These are phyloP conservation scores for Harpalus rubripes DNA, from an alignment of 2,888 invertebrate genomes.

Conservation along the genomic window DNA sequence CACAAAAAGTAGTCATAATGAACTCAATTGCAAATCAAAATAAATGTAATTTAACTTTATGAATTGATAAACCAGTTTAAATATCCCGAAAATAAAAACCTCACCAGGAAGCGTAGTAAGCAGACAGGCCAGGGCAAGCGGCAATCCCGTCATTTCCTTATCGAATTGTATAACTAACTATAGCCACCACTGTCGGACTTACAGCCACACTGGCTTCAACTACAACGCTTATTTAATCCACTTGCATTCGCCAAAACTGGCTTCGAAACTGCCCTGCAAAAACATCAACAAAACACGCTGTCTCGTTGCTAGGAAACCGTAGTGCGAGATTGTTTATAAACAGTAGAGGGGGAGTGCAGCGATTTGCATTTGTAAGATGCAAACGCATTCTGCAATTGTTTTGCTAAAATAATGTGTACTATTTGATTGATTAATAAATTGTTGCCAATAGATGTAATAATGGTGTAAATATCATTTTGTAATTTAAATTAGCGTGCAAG, in stretches of 20 bases:
- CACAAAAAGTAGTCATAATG: not conserved
- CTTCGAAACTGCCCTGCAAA: conserved; percentile 23
- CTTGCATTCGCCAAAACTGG: conserved; percentile 18
- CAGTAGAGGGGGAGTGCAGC: conserved; percentile 6
- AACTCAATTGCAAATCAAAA: not conserved
- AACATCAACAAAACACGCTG: conserved; percentile 30
- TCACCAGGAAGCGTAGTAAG: conserved; percentile 62
- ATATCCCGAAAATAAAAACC: conserved; percentile 24
- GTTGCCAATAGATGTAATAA: conserved; percentile 2
- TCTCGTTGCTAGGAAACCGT: conserved; percentile 23
- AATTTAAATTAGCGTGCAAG: conserved; percentile 49
- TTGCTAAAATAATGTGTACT: conserved; percentile 5
- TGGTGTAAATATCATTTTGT: conserved; percentile 38
- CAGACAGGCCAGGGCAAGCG: conserved; percentile 47
- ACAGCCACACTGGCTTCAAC: not conserved
- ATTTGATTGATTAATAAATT: conserved; percentile 1
- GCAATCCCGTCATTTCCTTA: conserved; percentile 29
- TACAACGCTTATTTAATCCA: conserved; percentile 32
- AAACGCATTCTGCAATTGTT: conserved; percentile 28
- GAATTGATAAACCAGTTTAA: not conserved
- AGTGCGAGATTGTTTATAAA: conserved; percentile 18
- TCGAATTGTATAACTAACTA: conserved; percentile 15
- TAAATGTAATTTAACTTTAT: not conserved
- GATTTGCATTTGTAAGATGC: conserved; percentile 11
- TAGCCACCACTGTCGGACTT: conserved; percentile 5